These are phyloP conservation scores for Taxidea taxus DNA, from an alignment of 2,113 vertebrate species.

Conservation along the genomic window DNA sequence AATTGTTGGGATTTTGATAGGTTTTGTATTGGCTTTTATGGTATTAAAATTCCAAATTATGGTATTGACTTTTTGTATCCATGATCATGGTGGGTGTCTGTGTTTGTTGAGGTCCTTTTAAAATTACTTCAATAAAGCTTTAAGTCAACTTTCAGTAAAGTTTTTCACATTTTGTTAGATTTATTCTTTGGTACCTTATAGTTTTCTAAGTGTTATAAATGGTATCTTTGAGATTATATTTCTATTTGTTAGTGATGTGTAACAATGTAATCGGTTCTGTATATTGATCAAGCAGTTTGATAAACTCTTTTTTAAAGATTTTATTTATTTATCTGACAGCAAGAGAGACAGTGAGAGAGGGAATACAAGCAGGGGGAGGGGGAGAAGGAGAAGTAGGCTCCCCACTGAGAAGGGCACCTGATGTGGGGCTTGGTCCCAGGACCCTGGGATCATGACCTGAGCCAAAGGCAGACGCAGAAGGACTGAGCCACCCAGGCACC, in stretches of 20 bases:
- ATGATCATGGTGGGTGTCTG: neutral
- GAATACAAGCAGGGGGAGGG: too few species aligned
- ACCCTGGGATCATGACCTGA: too few species aligned
- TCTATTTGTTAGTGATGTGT: neutral
- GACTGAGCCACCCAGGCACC: too few species aligned
- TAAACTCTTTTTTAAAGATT: neutral
- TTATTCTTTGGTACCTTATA: neutral
- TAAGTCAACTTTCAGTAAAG: neutral
- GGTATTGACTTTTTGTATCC: neutral
- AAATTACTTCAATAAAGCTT: neutral
- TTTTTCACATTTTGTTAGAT: neutral
- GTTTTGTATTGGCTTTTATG: neutral
- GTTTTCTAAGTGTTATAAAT: neutral
- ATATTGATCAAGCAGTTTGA: neutral
- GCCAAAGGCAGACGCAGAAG: too few species aligned
- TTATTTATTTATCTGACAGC: too few species aligned
- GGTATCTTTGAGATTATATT: neutral
- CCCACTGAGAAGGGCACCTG: too few species aligned
- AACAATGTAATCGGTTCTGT: neutral
- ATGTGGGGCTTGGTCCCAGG: too few species aligned
- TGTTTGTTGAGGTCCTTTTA: neutral
- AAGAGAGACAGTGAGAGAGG: too few species aligned
- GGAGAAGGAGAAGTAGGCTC: too few species aligned
- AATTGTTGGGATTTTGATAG: neutral
- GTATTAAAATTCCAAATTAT: neutral